Percentiles rank a stretch among this genome's conserved stretches.
phyloP scores from a whole-genome alignment of 2,113 vertebrate genomes.

The Tachysurus fulvidraco region DNA sequence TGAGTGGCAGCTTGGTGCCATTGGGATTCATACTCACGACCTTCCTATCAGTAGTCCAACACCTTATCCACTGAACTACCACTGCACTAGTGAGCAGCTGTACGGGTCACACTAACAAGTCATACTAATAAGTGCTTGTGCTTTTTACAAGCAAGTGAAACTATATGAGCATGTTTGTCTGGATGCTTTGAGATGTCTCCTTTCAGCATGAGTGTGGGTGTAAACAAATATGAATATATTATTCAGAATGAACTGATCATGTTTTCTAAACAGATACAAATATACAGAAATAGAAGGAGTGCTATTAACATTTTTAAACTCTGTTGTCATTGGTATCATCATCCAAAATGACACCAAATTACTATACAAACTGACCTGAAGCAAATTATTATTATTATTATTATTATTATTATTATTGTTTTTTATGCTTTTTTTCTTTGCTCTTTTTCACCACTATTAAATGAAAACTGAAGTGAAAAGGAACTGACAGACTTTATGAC shows the following conservation, averaged over 20 bases:
- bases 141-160: constrained; percentile 10
- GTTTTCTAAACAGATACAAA: neutral
- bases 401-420: no score
- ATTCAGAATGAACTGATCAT: neutral
- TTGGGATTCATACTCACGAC: no score
- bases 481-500: neutral
- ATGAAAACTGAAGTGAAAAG: neutral
- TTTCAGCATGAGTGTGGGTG: neutral
- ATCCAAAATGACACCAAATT: neutral
- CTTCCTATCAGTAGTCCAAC: no score
- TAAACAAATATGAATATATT: neutral
- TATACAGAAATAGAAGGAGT: neutral
- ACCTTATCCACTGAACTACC: no score
- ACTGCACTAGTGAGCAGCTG: no score
- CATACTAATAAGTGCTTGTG: neutral
- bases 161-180: neutral
- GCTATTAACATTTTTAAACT: neutral
- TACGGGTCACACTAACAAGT: neutral
- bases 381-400: neutral
- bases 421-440: neutral
- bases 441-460: neutral
- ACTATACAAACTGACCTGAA: neutral
- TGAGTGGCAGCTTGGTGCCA: neutral
- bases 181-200: neutral
- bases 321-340: no score